A percentile compares a stretch with the other conserved stretches of the same genome.
Evolutionary conservation across 2,888 invertebrate species (phyloP).

Genomic region (Drosophila seclusa): DNA sequence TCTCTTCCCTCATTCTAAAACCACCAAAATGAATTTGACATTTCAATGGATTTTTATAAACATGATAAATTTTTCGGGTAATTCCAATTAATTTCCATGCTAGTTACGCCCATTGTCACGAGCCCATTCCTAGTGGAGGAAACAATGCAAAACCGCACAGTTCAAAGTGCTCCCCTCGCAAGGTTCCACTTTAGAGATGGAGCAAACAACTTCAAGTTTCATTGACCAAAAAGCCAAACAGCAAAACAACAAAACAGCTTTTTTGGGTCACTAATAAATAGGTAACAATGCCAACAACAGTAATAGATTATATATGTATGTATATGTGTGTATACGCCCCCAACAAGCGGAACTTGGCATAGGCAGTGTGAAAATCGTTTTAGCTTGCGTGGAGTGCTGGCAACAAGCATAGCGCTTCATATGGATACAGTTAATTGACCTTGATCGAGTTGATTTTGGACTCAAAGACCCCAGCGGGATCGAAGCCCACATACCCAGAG

Average conservation of each 20-base stretch:
- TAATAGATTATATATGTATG: not conserved
- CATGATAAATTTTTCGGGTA: slow-evolving; percentile 9
- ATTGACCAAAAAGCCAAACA: slow-evolving; percentile 56
- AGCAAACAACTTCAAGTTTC: slow-evolving; percentile 59
- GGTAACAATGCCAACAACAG: slow-evolving; percentile 24
- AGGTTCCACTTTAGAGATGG: slow-evolving; percentile 33
- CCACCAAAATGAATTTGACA: slow-evolving; percentile 5
- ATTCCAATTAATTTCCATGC: slow-evolving; percentile 24
- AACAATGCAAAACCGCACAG: slow-evolving; percentile 41
- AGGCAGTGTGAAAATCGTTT: slow-evolving; percentile 65
- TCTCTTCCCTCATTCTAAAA: not conserved
- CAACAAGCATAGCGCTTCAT: slow-evolving; percentile 58
- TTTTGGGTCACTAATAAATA: slow-evolving; percentile 63
- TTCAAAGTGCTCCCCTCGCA: slow-evolving; percentile 60
- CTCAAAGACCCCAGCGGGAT: slow-evolving; percentile 38
- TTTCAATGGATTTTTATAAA: slow-evolving; percentile 17
- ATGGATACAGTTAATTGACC: slow-evolving; percentile 83
- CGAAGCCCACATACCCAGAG: slow-evolving; percentile 7
- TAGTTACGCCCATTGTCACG: slow-evolving; percentile 34
- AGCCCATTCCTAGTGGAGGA: slow-evolving; percentile 40
- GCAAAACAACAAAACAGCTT: slow-evolving; percentile 48
- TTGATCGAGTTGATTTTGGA: slow-evolving; percentile 79
- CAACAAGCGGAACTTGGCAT: slow-evolving; percentile 67
- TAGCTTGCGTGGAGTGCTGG: slow-evolving; percentile 32
- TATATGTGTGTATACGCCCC: slow-evolving; percentile 46